Evolutionary conservation across 2,797 vertebrate species (phyloP).

Genomic region (Staurois parvus): DNA sequence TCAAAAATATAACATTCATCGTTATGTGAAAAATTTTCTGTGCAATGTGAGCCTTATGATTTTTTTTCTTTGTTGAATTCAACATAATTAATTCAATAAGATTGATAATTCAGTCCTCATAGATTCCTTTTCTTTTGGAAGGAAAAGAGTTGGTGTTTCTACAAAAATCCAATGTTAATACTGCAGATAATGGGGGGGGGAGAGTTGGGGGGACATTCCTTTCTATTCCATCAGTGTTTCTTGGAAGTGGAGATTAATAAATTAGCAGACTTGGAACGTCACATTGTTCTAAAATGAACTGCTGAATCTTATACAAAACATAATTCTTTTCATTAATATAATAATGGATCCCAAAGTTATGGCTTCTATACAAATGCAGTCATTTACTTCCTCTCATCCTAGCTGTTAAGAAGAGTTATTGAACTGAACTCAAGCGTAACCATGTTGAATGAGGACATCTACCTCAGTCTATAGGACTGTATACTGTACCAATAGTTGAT

Average conservation of each 20-base stretch:
- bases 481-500: not conserved
- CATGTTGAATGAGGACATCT: slow-evolving; percentile 40
- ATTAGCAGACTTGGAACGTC: slow-evolving; percentile 28
- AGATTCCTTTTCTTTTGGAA: no score
- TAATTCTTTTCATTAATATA: slow-evolving; percentile 45
- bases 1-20: no score
- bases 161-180: not conserved
- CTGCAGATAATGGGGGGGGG: not conserved
- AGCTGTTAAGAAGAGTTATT: slow-evolving; percentile 33
- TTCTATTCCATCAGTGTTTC: slow-evolving; percentile 9
- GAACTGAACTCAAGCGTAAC: slow-evolving; percentile 1
- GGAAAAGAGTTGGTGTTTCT: no score
- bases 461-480: not conserved
- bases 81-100: no score
- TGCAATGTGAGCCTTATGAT: no score
- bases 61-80: no score
- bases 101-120: no score
- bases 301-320: slow-evolving; percentile 30
- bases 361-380: slow-evolving; percentile 40
- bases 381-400: slow-evolving; percentile 8
- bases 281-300: slow-evolving; percentile 26
- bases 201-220: no score
- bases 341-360: slow-evolving; percentile 37
- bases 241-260: slow-evolving; percentile 21
- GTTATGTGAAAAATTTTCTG: no score